Conservation (phyloP, 2,113 vertebrate genomes). For the Xyliphius kryptos region DNA sequence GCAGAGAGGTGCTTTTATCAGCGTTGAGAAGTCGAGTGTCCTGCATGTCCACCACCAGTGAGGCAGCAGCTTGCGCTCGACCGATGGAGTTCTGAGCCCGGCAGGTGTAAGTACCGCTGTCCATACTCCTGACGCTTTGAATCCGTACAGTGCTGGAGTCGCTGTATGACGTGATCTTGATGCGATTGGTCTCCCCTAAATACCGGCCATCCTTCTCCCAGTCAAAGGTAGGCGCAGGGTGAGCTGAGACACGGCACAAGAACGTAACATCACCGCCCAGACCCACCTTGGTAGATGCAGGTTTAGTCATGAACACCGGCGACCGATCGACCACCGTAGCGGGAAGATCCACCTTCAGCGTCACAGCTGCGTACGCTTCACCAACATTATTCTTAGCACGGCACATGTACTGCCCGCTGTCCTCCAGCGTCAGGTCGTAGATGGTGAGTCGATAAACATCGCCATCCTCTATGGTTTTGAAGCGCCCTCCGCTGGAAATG, state of each 20-base stretch:
- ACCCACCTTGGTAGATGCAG: constrained; percentile 72
- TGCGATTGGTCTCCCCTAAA: constrained; percentile 71
- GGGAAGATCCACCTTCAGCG: constrained; percentile 80
- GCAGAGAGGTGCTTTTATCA: constrained; percentile 72
- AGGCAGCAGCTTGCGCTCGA: constrained; percentile 66
- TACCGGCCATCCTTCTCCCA: constrained; percentile 90
- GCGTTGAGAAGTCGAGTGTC: constrained; percentile 50
- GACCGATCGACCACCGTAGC: constrained; percentile 67
- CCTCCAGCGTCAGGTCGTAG: constrained; percentile 80
- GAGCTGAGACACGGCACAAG: constrained; percentile 78
- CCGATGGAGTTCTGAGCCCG: constrained; percentile 80
- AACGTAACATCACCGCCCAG: constrained; percentile 82
- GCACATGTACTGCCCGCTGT: constrained; percentile 94
- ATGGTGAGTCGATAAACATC: constrained; percentile 84
- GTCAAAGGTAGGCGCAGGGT: constrained; percentile 79
- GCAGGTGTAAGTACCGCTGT: constrained; percentile 84
- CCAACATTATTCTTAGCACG: constrained; percentile 87
- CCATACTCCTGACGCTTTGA: constrained; percentile 70
- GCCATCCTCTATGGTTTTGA: constrained; percentile 85
- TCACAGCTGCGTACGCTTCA: constrained; percentile 89
- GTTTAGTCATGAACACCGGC: constrained; percentile 81
- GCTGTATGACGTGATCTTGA: constrained; percentile 68
- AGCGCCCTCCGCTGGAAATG: constrained; percentile 77
- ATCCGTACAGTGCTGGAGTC: constrained; percentile 81
- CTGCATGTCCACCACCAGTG: constrained; percentile 70